Percentiles rank a stretch among this genome's conserved stretches.
Conservation (phyloP, 2,888 invertebrate species). For the Acanthacorydalis orientalis region DNA sequence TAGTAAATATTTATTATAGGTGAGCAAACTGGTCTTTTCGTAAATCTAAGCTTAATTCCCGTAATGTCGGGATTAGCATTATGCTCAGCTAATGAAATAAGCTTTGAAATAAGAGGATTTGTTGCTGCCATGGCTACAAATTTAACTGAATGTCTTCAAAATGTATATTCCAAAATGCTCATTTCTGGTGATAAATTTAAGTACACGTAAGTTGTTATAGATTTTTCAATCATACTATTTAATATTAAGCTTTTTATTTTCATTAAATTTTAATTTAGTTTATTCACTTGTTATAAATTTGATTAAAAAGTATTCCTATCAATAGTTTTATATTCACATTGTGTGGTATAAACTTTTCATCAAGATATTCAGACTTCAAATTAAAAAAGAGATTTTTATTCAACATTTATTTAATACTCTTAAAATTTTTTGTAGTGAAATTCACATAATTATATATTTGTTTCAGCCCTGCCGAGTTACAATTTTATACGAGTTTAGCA, state of each 20-base stretch:
- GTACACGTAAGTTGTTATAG: slow-evolving; percentile 44
- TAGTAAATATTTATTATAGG: slow-evolving; percentile 23
- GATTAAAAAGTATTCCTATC: too few species aligned
- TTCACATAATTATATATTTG: not conserved
- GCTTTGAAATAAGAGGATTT: slow-evolving; percentile 56
- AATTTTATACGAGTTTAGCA: slow-evolving; percentile 61
- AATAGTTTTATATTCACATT: too few species aligned
- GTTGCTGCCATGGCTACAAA: slow-evolving; percentile 62
- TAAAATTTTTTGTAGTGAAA: not conserved
- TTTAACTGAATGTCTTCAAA: slow-evolving; percentile 61
- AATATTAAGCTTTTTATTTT: not conserved
- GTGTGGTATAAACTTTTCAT: too few species aligned
- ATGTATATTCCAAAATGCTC: slow-evolving; percentile 62
- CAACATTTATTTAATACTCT: not conserved
- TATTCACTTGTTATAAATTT: too few species aligned
- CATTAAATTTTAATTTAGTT: too few species aligned
- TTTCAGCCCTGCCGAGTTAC: slow-evolving; percentile 55
- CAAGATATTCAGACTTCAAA: too few species aligned
- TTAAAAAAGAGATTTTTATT: too few species aligned
- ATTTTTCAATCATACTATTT: not conserved
- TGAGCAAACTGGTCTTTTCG: slow-evolving; percentile 46
- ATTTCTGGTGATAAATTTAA: slow-evolving; percentile 56
- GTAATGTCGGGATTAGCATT: slow-evolving; percentile 62
- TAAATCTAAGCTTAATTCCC: slow-evolving; percentile 54
- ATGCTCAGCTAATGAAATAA: slow-evolving; percentile 60